Base-by-base conservation (phyloP, 2,797 vertebrate species). In the Paguma larvata region DNA sequence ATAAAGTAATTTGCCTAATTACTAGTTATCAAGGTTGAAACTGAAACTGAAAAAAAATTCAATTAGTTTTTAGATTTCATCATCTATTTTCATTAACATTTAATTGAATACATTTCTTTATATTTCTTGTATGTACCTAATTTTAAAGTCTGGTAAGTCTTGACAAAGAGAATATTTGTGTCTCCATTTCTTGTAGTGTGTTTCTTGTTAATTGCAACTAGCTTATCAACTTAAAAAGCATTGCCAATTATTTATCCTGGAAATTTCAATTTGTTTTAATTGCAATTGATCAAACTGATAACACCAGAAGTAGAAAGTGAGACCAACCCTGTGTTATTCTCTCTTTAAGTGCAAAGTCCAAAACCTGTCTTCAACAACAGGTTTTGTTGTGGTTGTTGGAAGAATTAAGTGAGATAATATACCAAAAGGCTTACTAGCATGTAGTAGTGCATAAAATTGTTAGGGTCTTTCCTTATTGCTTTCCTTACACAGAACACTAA, bases 11-110 rank as follows among this genome's bases (percentile, higher is more conserved):
- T 94, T 46, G 41, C 48, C 62, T 91, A 94, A 95, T 75, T 94
- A 53, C 73, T 95, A 78, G 62, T 78, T 30, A 82, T 97, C 70
- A 83, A 90, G 94, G 46, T 82, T 85, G 85, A 94, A 96, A 83
- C 27, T 86, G 38, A 75, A 23, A 59, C 56, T 59, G 56, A 91
- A 92, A 92, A 82, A 87, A 25, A 73, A 46, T 32, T 68, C n/a
- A 77, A 82, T 73, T 59, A 34, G 6, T 92, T 96, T 95, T 96
- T 38, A 92, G 77, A 91, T 92, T 79, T 95, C 23, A 63, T 85
- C 70, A 85, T 80, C 5, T 91, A 85, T 38, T 96, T 90, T 95
- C 70, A 95, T 89, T 91, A 85, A 82, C 38, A 63, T 63, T 94
- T 96, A 92, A 85, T 97, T 96, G 79, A 32, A 27, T 34, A 51